phyloP scores from a whole-genome alignment of 2,888 invertebrate genomes.

The Fissipunctia ypsillon region DNA sequence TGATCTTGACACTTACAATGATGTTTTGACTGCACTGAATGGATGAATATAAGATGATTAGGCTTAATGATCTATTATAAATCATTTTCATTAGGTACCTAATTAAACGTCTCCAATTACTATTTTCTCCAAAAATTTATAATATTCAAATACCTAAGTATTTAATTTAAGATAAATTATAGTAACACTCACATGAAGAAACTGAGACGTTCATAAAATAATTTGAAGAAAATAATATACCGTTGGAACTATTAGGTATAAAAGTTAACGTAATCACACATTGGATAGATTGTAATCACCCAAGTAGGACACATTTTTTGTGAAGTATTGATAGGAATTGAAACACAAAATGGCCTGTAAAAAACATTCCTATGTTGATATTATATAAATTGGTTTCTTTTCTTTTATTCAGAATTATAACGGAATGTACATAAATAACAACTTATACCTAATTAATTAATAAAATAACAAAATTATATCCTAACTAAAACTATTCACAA shows the following conservation, averaged over 20 bases:
- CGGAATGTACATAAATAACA: too few relatives aligned
- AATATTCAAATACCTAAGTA: not conserved
- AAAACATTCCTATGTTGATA: too few relatives aligned
- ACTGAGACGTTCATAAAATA: not conserved
- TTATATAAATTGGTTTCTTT: too few relatives aligned
- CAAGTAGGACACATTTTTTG: too few relatives aligned
- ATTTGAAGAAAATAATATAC: not conserved
- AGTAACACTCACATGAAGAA: too few relatives aligned
- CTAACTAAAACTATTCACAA: too few relatives aligned
- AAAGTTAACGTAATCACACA: not conserved
- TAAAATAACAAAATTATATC: too few relatives aligned
- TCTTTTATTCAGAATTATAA: too few relatives aligned
- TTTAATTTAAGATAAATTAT: not conserved
- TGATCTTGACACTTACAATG: not conserved
- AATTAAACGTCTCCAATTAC: constrained; percentile 4
- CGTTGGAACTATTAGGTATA: not conserved
- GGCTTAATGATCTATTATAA: not conserved
- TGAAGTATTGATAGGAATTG: too few relatives aligned
- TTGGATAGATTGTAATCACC: not conserved
- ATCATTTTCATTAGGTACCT: constrained; percentile 1
- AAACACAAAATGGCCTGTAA: too few relatives aligned
- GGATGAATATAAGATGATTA: not conserved
- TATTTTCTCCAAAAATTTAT: not conserved
- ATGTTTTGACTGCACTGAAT: not conserved
- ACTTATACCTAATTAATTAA: too few relatives aligned